These are phyloP conservation scores for Rhagophthalmus giganteus DNA, from an alignment of 2,888 invertebrate species.

Conservation along the genomic window DNA sequence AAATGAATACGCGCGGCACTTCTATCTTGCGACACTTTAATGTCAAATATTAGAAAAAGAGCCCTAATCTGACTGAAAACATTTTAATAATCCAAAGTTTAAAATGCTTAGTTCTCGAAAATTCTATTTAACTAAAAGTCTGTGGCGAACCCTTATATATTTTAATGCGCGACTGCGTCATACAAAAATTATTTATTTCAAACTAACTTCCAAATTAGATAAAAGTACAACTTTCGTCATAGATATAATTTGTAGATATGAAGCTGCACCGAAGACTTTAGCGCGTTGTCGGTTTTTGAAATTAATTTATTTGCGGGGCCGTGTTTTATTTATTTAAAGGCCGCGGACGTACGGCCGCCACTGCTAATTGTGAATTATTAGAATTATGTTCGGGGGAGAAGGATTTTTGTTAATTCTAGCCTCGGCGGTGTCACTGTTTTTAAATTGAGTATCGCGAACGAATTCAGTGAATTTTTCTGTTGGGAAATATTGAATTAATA, in stretches of 20 bases:
- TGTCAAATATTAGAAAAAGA: too few relatives aligned
- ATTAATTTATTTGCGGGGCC: constrained; percentile 46
- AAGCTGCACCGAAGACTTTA: constrained; percentile 38
- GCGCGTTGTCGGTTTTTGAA: constrained; percentile 43
- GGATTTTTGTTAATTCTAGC: constrained; percentile 41
- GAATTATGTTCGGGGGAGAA: constrained; percentile 49
- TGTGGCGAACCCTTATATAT: constrained; percentile 15
- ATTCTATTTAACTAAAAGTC: background rate
- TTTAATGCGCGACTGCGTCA: constrained; percentile 23
- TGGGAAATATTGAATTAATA: constrained; percentile 53
- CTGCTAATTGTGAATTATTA: constrained; percentile 51
- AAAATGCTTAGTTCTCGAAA: too few relatives aligned
- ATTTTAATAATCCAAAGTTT: too few relatives aligned
- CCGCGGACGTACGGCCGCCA: constrained; percentile 39
- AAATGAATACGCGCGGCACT: too few relatives aligned
- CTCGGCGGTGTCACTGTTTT: constrained; percentile 34
- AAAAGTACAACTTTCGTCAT: constrained; percentile 51
- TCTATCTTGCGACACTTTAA: too few relatives aligned
- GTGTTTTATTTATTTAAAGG: constrained; percentile 49
- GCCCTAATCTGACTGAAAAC: too few relatives aligned
- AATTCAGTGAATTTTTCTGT: constrained; percentile 49
- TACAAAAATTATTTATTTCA: constrained; percentile 28
- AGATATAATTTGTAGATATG: constrained; percentile 47
- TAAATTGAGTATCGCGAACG: constrained; percentile 43
- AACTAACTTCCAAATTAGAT: constrained; percentile 51